Conservation (phyloP, 2,888 invertebrate species). For the Crematogaster levior region DNA sequence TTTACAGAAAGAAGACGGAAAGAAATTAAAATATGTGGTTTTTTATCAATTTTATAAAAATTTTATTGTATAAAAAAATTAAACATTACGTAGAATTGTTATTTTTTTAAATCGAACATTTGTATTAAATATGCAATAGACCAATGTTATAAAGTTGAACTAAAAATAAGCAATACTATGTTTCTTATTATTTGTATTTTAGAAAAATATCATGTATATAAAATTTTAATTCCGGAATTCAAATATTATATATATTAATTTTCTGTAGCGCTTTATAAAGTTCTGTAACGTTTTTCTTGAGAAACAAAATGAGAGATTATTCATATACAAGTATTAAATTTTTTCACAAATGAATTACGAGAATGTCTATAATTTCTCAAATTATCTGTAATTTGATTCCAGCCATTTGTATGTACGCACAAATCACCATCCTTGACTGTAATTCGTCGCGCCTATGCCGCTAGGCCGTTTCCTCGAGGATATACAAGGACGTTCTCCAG, state of each 20-base stretch:
- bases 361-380: constrained; percentile 7
- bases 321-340: neutral
- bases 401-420: neutral
- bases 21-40: neutral
- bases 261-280: no score
- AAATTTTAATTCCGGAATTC: neutral
- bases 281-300: neutral
- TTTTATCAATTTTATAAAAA: neutral
- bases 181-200: neutral
- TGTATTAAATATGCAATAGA: neutral
- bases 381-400: constrained; percentile 1
- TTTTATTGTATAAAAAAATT: no score
- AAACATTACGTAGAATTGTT: neutral
- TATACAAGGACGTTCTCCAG: constrained; percentile 34
- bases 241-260: no score
- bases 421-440: neutral
- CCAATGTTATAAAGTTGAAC: neutral
- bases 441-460: neutral
- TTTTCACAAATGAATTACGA: neutral
- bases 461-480: constrained; percentile 21
- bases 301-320: neutral
- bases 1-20: neutral
- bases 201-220: neutral
- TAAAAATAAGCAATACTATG: neutral
- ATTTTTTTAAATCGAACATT: neutral